phyloP scores from a whole-genome alignment of 2,888 invertebrate genomes.

The Eumerus sabulonum region DNA sequence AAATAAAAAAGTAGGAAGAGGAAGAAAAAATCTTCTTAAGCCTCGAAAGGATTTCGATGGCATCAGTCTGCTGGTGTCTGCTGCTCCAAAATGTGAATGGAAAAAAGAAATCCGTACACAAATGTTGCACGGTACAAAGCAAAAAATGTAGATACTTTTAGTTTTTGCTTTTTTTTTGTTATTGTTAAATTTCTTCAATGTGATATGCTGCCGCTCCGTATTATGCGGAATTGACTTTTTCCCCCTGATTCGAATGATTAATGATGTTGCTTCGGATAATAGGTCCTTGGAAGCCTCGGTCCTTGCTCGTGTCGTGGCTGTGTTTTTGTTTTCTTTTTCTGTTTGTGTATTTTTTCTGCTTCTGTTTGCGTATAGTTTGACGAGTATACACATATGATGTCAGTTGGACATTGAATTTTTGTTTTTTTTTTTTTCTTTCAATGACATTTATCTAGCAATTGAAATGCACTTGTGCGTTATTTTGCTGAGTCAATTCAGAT shows the following conservation, averaged over 20 bases:
- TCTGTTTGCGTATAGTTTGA: too few relatives aligned
- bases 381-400: too few relatives aligned
- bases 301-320: slow-evolving; percentile 52
- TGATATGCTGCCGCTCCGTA: slow-evolving; percentile 62
- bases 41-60: slow-evolving; percentile 59
- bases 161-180: slow-evolving; percentile 16
- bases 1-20: background rate
- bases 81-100: slow-evolving; percentile 30
- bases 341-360: background rate
- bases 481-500: too few relatives aligned
- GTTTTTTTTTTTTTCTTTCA: background rate
- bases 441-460: slow-evolving; percentile 10
- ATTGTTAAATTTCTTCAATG: slow-evolving; percentile 48
- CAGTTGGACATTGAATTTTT: background rate
- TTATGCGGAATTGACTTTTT: slow-evolving; percentile 67
- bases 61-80: slow-evolving; percentile 38
- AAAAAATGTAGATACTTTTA: slow-evolving; percentile 55
- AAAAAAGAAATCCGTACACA: slow-evolving; percentile 46
- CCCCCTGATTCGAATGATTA: slow-evolving; percentile 66
- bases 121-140: slow-evolving; percentile 55
- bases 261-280: slow-evolving; percentile 63
- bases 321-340: slow-evolving; percentile 41
- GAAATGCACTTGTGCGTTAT: background rate
- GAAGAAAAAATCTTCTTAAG: slow-evolving; percentile 50
- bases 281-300: slow-evolving; percentile 60